Base-by-base conservation (phyloP, 1,140 invertebrate species). In the Lordiphosa stackelbergi region DNA sequence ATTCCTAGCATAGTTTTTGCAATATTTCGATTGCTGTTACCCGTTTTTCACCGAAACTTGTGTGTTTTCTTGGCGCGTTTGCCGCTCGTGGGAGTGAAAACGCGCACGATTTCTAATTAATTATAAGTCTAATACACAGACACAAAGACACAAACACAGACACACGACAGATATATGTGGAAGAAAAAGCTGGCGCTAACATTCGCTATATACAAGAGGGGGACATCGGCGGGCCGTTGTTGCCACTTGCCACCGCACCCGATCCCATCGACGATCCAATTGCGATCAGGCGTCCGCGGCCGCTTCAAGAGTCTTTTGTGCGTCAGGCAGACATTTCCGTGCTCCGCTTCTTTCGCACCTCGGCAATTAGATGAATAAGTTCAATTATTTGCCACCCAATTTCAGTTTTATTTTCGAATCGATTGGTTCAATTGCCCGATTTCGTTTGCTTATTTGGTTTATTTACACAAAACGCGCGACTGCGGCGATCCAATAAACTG, bases 31-130 rank as follows among this genome's bases (percentile, higher is more conserved):
- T 74, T 74, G 59, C 72, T 69, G 57, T 73, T 86, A 86, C 84
- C 83, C 83, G 84, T 86, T 85, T 86, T 85, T 65, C 63, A 85
- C 84, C 84, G 84, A 85, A 84, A 85, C 83, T 85, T 85, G 83
- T 78, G 83, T 85, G 52, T 64, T 41, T 52, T 47, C 19, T 46
- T 52, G 34, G 36, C 56, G 71, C 43, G 34, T 52, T 48, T 22
- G n/a, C 28, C 31, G 28, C 41, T 58, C 13, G 19, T 16, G 38
- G 13, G 16, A 31, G 38, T 51, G 28, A 68, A 56, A 57, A 62
- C 51, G 43, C 71, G 71, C 58, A 42, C 53, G 48, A 37, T 37
- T 57, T 28, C 38, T 45, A 47, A 66, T 66, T 54, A 59, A 66
- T 66, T 45, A 73, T 57, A 57, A 7, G 64, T 51, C 56, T 73